phyloP scores from a whole-genome alignment of 2,888 invertebrate species.

The Thecocarcelia acutangulata region DNA sequence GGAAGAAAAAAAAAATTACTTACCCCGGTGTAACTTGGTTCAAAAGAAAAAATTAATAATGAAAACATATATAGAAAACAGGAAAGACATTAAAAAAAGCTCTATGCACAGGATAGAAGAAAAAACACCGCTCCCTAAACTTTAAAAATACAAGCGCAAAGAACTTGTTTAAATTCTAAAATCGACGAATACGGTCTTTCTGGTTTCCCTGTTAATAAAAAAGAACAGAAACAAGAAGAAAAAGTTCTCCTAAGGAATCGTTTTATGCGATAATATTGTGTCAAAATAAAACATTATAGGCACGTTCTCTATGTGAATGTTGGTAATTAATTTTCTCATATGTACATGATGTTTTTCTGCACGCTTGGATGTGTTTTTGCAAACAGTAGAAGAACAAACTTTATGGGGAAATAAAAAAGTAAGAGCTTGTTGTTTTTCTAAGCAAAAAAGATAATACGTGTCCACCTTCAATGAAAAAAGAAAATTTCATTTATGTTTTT shows the following conservation, averaged over 20 bases:
- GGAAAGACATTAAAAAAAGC: too few species aligned
- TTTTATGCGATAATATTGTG: slow-evolving; percentile 56
- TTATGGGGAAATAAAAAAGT: slow-evolving; percentile 34
- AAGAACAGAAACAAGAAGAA: neutral
- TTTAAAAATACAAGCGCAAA: too few species aligned
- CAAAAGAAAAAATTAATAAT: too few species aligned
- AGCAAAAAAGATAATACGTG: slow-evolving; percentile 53
- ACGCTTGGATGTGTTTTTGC: slow-evolving; percentile 2
- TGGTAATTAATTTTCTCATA: slow-evolving; percentile 76
- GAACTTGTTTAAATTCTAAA: too few species aligned
- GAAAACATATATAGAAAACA: too few species aligned
- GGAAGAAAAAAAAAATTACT: too few species aligned
- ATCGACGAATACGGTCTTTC: too few species aligned
- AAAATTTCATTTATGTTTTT: slow-evolving; percentile 37
- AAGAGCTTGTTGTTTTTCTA: slow-evolving; percentile 38
- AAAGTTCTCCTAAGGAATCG: slow-evolving; percentile 5
- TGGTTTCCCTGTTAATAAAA: too few species aligned
- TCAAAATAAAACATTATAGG: slow-evolving; percentile 74
- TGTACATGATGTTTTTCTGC: slow-evolving; percentile 39
- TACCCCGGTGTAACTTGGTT: too few species aligned
- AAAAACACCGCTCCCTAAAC: too few species aligned
- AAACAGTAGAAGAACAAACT: neutral
- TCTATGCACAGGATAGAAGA: too few species aligned
- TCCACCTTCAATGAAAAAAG: slow-evolving; percentile 42
- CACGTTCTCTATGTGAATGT: slow-evolving; percentile 74